These are phyloP conservation scores for Megalopta genalis DNA, from an alignment of 1,140 invertebrate species.

Conservation along the genomic window DNA sequence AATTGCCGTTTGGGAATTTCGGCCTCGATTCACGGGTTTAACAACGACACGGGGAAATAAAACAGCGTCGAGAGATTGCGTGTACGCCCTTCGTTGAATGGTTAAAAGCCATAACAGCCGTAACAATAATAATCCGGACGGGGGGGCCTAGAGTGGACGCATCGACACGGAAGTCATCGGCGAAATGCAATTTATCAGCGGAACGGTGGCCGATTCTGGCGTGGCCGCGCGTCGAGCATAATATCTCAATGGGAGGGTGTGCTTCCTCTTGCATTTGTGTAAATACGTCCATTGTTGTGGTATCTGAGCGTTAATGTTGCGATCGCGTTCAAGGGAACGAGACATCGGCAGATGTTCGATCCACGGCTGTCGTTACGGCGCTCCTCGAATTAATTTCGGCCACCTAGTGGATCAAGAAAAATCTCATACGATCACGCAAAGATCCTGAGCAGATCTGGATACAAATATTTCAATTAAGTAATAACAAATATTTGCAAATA, in stretches of 20 bases:
- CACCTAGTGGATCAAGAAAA: conserved; percentile 14
- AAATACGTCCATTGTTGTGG: conserved; percentile 50
- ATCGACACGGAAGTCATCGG: conserved; percentile 24
- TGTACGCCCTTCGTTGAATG: neutral
- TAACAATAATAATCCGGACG: conserved; percentile 8
- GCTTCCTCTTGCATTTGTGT: conserved; percentile 20
- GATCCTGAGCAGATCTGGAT: neutral
- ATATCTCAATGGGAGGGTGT: conserved; percentile 18
- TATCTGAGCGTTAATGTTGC: conserved; percentile 59
- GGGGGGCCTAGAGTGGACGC: neutral
- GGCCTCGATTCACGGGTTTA: neutral
- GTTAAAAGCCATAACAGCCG: neutral
- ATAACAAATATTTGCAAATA: no score
- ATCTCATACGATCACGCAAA: neutral
- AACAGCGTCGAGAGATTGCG: neutral
- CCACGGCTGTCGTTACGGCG: conserved; percentile 17
- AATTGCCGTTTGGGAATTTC: no score
- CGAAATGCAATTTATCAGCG: conserved; percentile 49
- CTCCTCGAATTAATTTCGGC: conserved; percentile 52
- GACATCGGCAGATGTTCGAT: conserved; percentile 69
- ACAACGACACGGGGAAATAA: neutral
- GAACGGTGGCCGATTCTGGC: conserved; percentile 1
- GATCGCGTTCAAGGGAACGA: conserved; percentile 50
- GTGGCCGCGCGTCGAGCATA: neutral
- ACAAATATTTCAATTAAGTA: no score